These are phyloP conservation scores for Mastigias papua DNA, from an alignment of 30 jellyfish, hydroid and myxozoan species.

Conservation along the genomic window DNA sequence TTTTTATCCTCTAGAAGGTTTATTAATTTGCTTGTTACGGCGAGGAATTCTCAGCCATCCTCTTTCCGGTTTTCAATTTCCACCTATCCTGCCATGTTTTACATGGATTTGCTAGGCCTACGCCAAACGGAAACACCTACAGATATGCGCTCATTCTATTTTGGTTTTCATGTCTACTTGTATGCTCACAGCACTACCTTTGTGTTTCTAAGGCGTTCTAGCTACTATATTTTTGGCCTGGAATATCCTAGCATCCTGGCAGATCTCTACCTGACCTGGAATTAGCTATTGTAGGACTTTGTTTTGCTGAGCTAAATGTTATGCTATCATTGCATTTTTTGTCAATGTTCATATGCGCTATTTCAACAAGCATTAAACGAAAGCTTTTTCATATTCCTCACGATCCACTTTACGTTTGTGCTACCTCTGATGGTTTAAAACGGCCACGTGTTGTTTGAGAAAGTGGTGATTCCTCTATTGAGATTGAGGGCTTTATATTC, in stretches of 20 bases:
- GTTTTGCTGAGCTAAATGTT: too few relatives aligned
- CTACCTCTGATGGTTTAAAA: neutral
- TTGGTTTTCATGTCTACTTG: neutral
- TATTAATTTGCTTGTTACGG: neutral
- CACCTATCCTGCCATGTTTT: neutral
- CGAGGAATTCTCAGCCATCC: neutral
- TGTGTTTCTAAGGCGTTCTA: too few relatives aligned
- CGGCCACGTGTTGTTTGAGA: neutral
- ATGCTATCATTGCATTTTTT: neutral
- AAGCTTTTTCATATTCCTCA: neutral
- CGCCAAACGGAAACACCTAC: neutral
- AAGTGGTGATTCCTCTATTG: neutral
- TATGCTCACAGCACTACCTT: neutral
- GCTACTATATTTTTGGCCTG: too few relatives aligned
- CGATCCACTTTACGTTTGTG: neutral
- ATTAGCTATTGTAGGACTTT: too few relatives aligned
- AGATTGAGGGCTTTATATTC: neutral
- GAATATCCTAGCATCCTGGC: too few relatives aligned
- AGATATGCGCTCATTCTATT: neutral
- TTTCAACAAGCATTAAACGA: too few relatives aligned
- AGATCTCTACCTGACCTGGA: too few relatives aligned
- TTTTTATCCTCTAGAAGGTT: neutral
- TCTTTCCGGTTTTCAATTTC: constrained; percentile 2
- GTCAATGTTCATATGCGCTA: neutral
- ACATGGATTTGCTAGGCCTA: neutral